A percentile compares a stretch with the other conserved stretches of the same genome.
These are phyloP conservation scores for Cossypha heuglini DNA, from an alignment of 2,797 vertebrate species.

Conservation along the genomic window DNA sequence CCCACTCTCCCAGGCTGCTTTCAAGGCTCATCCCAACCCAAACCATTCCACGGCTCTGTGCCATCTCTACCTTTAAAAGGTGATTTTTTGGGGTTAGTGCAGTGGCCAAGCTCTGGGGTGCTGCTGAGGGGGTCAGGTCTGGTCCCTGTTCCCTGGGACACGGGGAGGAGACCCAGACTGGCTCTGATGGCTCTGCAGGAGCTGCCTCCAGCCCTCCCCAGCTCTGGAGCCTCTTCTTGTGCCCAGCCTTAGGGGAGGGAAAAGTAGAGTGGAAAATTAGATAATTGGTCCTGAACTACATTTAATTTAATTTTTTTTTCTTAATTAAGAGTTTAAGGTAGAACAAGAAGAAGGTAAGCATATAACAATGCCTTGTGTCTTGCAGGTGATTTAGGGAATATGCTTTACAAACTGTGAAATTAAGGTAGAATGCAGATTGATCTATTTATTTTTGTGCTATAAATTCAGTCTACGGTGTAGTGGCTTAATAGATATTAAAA, in stretches of 20 bases:
- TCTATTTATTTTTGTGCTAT: neutral
- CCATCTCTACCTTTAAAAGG: too few species aligned
- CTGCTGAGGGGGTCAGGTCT: too few species aligned
- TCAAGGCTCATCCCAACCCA: too few species aligned
- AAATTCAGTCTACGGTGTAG: neutral
- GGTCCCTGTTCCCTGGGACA: too few species aligned
- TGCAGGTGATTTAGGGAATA: neutral
- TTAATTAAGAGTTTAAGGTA: neutral
- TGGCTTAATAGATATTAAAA: neutral
- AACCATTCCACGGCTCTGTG: too few species aligned
- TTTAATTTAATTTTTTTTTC: neutral
- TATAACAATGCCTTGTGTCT: neutral
- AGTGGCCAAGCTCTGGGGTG: too few species aligned
- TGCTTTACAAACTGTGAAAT: neutral
- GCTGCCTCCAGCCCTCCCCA: too few species aligned
- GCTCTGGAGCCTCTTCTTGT: neutral
- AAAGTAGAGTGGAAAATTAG: conserved; percentile 7
- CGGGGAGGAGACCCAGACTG: too few species aligned
- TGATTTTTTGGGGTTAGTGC: too few species aligned
- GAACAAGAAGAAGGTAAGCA: neutral
- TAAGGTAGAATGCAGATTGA: neutral
- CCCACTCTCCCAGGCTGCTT: fast-evolving
- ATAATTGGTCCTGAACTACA: neutral
- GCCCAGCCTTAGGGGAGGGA: neutral
- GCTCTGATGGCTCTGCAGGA: too few species aligned